A percentile compares a stretch with the other conserved stretches of the same genome.
phyloP scores from a whole-genome alignment of 2,113 vertebrate species.

The Catharus fuscescens region DNA sequence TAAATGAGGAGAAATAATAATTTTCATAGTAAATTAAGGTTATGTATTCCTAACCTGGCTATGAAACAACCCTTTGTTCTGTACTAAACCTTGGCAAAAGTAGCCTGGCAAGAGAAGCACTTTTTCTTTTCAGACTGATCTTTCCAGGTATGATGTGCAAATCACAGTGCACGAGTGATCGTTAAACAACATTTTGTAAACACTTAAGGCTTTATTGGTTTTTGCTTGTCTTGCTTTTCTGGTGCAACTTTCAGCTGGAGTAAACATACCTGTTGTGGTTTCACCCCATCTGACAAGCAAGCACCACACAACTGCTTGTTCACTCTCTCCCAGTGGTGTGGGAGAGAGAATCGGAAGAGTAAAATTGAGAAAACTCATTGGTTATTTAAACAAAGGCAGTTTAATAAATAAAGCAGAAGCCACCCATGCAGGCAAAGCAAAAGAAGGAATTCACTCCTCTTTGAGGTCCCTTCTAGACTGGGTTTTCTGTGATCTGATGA shows the following conservation, averaged over 20 bases:
- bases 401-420: neutral
- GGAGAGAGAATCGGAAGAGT: neutral
- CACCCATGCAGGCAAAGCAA: neutral
- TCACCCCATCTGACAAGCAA: neutral
- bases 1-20: neutral
- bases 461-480: neutral
- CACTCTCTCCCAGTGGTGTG: neutral
- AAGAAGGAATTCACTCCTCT: fast-evolving
- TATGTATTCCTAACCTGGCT: neutral
- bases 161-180: neutral
- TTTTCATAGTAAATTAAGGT: neutral
- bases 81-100: neutral
- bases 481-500: neutral
- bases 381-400: neutral
- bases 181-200: neutral
- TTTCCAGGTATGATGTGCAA: neutral
- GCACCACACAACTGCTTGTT: neutral
- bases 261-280: neutral
- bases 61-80: neutral
- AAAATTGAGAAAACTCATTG: neutral
- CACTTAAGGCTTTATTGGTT: neutral
- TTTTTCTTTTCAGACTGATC: neutral
- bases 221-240: neutral
- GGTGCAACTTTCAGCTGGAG: neutral
- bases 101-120: neutral